phyloP scores from a whole-genome alignment of 2,888 invertebrate species.

The Cremastinae sp. region DNA sequence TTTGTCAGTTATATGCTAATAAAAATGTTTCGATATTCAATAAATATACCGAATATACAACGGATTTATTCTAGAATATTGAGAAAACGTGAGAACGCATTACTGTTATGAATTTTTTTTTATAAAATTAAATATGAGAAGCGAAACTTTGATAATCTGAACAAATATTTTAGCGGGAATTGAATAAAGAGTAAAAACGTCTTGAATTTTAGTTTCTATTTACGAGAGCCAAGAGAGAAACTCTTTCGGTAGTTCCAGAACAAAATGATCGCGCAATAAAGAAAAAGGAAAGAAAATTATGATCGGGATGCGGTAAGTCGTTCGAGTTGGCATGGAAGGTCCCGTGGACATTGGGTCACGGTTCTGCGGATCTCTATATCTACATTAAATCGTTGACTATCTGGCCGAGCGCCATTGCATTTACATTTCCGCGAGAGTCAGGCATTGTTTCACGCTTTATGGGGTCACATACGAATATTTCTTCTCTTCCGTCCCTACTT shows the following conservation, averaged over 20 bases:
- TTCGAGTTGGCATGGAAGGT: conserved; percentile 31
- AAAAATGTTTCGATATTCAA: no score
- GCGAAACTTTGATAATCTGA: no score
- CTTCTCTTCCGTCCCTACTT: neutral
- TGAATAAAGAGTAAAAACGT: no score
- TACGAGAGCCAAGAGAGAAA: no score
- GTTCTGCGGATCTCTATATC: conserved; percentile 47
- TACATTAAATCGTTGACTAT: conserved; percentile 52
- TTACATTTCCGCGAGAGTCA: conserved; percentile 66
- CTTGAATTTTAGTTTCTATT: no score
- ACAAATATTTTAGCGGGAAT: no score
- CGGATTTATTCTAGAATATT: no score
- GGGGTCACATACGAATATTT: conserved; percentile 53
- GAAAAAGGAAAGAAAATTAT: conserved; percentile 26
- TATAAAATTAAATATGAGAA: no score
- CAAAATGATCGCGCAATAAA: conserved; percentile 17
- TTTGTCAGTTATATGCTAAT: no score
- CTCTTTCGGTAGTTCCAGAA: neutral
- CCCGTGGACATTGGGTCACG: conserved; percentile 10
- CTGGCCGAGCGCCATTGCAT: conserved; percentile 69
- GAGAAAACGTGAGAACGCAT: no score
- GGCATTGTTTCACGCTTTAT: conserved; percentile 68
- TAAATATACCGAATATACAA: no score
- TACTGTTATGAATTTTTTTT: no score
- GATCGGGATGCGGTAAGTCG: conserved; percentile 15